phyloP scores from a whole-genome alignment of 2,888 invertebrate genomes.

The Chrysolina oricalcia region DNA sequence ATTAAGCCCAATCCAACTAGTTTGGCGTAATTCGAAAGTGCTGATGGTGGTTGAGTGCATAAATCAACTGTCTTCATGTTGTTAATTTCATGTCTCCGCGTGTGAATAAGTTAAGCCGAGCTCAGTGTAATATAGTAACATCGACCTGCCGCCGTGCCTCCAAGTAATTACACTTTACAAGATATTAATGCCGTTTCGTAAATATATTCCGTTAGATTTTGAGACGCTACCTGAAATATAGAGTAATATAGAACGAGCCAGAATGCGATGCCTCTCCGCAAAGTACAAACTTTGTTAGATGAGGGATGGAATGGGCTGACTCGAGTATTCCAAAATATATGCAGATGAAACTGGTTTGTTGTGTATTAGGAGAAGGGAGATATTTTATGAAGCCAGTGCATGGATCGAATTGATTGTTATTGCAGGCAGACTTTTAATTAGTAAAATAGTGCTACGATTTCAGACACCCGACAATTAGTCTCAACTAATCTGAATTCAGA shows the following conservation, averaged over 20 bases:
- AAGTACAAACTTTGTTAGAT: conserved; percentile 15
- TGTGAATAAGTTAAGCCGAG: conserved; percentile 57
- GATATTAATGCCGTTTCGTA: conserved; percentile 54
- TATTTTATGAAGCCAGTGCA: too few relatives aligned
- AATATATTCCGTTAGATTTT: conserved; percentile 47
- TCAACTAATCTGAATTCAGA: too few relatives aligned
- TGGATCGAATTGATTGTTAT: too few relatives aligned
- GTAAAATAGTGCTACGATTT: too few relatives aligned
- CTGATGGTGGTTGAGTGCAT: conserved; percentile 54
- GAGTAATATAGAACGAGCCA: conserved; percentile 37
- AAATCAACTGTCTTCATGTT: conserved; percentile 61
- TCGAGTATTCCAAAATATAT: neutral
- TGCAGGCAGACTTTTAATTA: too few relatives aligned
- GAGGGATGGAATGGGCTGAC: conserved; percentile 1
- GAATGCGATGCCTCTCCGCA: neutral
- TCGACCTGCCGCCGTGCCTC: conserved; percentile 50
- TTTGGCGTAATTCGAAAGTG: conserved; percentile 45
- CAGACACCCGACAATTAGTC: too few relatives aligned
- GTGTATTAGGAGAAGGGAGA: neutral
- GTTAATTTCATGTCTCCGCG: conserved; percentile 62
- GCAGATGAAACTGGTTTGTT: neutral
- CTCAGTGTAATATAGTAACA: conserved; percentile 56
- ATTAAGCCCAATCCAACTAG: neutral
- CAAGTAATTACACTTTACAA: conserved; percentile 56
- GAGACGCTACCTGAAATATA: conserved; percentile 34